Conservation (phyloP, 2,113 vertebrate genomes). For the Monopterus albus region DNA sequence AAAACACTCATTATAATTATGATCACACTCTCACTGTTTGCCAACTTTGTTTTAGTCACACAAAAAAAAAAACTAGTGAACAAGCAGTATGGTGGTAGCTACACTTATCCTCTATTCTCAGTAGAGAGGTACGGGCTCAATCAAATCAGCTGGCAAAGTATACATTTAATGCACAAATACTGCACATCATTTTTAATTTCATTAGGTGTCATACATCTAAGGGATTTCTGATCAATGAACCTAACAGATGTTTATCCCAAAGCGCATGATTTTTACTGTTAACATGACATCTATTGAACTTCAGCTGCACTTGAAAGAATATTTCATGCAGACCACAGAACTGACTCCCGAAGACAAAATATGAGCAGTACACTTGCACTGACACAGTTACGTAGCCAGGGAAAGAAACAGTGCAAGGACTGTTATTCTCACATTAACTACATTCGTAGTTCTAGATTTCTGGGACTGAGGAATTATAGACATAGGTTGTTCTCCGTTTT, state of each 20-base stretch:
- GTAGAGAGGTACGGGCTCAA: too few relatives aligned
- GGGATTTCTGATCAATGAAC: constrained; percentile 64
- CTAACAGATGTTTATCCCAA: constrained; percentile 36
- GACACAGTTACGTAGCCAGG: not conserved
- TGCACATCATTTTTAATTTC: constrained; percentile 49
- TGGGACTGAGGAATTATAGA: not conserved
- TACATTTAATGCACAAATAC: too few relatives aligned
- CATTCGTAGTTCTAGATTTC: not conserved
- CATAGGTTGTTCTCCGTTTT: too few relatives aligned
- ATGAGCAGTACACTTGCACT: not conserved
- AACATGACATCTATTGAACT: constrained; percentile 39
- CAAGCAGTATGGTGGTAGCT: too few relatives aligned
- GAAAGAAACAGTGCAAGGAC: not conserved
- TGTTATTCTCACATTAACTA: not conserved
- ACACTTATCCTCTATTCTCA: too few relatives aligned
- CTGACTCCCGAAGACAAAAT: not conserved
- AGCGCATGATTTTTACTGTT: too few relatives aligned
- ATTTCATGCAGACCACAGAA: constrained; percentile 5
- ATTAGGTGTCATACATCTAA: constrained; percentile 42
- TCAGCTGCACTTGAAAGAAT: constrained; percentile 14
- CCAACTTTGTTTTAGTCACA: too few relatives aligned
- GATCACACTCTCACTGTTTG: too few relatives aligned
- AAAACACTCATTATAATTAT: too few relatives aligned
- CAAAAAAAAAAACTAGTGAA: too few relatives aligned
- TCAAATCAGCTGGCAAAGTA: too few relatives aligned